phyloP scores from a whole-genome alignment of 2,113 vertebrate species.

The Hyperoodon ampullatus region DNA sequence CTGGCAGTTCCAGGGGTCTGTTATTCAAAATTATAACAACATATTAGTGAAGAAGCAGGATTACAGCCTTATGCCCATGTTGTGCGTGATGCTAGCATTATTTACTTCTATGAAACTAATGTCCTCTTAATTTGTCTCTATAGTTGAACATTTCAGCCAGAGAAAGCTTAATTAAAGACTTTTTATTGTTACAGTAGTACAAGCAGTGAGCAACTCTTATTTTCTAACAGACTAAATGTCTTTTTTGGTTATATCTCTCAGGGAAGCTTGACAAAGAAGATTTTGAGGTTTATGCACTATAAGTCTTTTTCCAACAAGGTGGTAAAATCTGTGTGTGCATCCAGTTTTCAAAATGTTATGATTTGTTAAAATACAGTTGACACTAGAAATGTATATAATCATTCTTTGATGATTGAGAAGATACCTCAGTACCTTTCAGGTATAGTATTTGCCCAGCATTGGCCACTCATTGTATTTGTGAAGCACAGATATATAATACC shows the following conservation, averaged over 20 bases:
- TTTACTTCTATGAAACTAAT: conserved; percentile 37
- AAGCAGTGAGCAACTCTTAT: background rate
- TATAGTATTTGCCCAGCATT: conserved; percentile 30
- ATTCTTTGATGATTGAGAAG: conserved; percentile 46
- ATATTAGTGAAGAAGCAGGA: conserved; percentile 35
- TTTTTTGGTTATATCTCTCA: conserved; percentile 37
- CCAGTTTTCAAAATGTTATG: conserved; percentile 28
- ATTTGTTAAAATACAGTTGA: conserved; percentile 38
- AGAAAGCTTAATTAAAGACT: conserved; percentile 46
- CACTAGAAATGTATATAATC: conserved; percentile 42
- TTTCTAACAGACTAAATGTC: conserved; percentile 43
- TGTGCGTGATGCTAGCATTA: conserved; percentile 9
- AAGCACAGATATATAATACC: background rate
- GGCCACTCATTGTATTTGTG: conserved; percentile 12
- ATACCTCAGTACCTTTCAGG: background rate
- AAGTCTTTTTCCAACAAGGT: conserved; percentile 37
- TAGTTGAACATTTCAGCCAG: background rate
- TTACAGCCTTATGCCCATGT: background rate
- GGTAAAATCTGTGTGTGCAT: conserved; percentile 7
- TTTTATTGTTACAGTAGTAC: conserved; percentile 42
- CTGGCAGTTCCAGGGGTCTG: background rate
- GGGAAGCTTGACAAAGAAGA: conserved; percentile 38
- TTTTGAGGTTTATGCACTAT: conserved; percentile 17
- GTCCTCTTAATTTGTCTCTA: background rate
- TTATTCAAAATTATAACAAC: background rate